Evolutionary conservation across 2,797 vertebrate species (phyloP), one percentile per base, ranked within the genome.

Genomic region (Poecilia velifera): DNA sequence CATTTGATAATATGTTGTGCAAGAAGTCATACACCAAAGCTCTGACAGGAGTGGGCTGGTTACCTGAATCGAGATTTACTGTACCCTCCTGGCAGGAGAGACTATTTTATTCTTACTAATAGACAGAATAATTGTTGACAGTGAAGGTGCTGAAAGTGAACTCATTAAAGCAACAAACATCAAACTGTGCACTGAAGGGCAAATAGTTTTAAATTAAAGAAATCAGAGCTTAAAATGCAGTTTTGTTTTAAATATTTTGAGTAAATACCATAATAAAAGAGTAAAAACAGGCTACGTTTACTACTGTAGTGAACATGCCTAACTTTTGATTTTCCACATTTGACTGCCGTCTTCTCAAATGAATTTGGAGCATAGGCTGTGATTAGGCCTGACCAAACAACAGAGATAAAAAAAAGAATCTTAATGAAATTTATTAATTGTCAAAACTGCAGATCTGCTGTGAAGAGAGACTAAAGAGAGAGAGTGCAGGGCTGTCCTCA

Each of bases 401-500:
- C 57, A 80, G 43, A 72, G 22, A 68, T 68, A n/a, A n/a, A 70
- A 41, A 4, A 43, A 70, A 70, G 1, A 43, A 13, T 70, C 25
- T 43, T 43, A n/a, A 43, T 43, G 39, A 70, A 6, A 43, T 70
- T 0, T 43, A 31, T 28, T 28, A 46, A 72, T 46, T 16, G 5
- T 45, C n/a, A 72, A 46, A 72, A 28, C 43, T 31, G 41, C 43
- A 78, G 83, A 79, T 88, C 43, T 25, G 31, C 72, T 53, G 72
- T 55, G 81, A 43, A 45, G 28, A 82, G 43, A 45, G 51, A 55
- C 36, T 39, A 41, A 3, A 57, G 73, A 57, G 77, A 62, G 77
- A 59, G 76, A 73, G 83, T 72, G 45, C 79, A 73, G 13, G 73
- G 71, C 70, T 90, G 78, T 90, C 94, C 86, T 90, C 75, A 4